These are phyloP conservation scores for zebrafish (Danio rerio) DNA, from an alignment of 2,113 vertebrate species.

Conservation along the genomic window DNA sequence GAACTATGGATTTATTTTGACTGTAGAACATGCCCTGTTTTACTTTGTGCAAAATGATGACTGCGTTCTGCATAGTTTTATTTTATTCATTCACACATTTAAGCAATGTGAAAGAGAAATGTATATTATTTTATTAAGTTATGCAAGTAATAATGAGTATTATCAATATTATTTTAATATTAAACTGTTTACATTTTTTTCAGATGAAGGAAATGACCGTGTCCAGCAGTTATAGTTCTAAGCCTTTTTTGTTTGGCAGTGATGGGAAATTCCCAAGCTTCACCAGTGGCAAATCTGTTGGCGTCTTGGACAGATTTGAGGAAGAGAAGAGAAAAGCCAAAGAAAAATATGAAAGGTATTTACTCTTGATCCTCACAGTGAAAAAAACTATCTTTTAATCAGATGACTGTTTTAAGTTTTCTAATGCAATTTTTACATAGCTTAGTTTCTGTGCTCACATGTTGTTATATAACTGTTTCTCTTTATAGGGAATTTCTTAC, in stretches of 20 bases:
- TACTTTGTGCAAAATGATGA: neutral
- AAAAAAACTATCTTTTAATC: neutral
- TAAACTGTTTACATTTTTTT: constrained; percentile 41
- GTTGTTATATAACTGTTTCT: constrained; percentile 19
- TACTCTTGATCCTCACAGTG: neutral
- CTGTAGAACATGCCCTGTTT: neutral
- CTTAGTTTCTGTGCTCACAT: constrained; percentile 15
- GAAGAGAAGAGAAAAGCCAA: constrained; percentile 84
- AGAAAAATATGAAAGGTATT: constrained; percentile 74
- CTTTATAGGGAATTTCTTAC: constrained; percentile 81
- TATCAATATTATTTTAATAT: neutral
- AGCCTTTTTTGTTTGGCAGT: constrained; percentile 85
- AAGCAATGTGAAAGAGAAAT: neutral
- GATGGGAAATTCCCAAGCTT: constrained; percentile 74
- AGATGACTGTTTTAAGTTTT: neutral
- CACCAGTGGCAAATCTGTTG: constrained; percentile 72
- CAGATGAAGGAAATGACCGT: constrained; percentile 84
- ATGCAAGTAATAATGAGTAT: too few species aligned
- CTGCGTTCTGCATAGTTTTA: neutral
- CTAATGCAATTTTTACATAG: neutral
- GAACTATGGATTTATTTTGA: neutral
- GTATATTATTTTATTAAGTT: too few species aligned
- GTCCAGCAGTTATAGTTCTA: constrained; percentile 85
- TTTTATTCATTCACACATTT: neutral
- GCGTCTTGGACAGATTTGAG: constrained; percentile 86